Base-by-base conservation (phyloP, 2,888 invertebrate species). In the Polylopha cassiicola region DNA sequence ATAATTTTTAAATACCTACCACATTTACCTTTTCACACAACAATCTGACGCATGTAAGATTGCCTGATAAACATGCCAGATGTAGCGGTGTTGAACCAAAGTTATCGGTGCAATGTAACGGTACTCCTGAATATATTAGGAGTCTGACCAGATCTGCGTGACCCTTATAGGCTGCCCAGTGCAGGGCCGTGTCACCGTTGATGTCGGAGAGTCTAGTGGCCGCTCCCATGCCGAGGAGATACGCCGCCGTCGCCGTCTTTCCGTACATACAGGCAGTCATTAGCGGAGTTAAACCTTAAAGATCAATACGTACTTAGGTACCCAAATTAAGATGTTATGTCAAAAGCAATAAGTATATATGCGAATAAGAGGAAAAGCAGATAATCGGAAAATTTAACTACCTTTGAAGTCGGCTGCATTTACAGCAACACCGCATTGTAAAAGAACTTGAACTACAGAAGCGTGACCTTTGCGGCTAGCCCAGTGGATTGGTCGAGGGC, bases 221-320 rank as follows among this genome's bases (percentile, higher is more conserved):
- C 0, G 96, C 95, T 2, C 95, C 95, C 90, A 94, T 95, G 15
- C 96, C 96, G 32, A 97, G 87, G 0, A 97, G 84, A 71, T 94
- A 97, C 0, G 95, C 95, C 0, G 95, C 95, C 0, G 96, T 93
- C 5, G 95, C 95, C 2, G 95, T 93, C 61, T 95, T 90, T 4
- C 96, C 96, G 65, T 97, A 96, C 94, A 97, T 97, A 54, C 95
- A 95, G 0, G 95, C 95, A 0, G 94, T 93, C 91, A 96, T 96
- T 30, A 97, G 74, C 0, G 96, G 96, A 0, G 97, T 97, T 36
- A 96, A 73, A 7, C 89, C 89, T 86, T 51, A n/a, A 52, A 44
- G 9, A 13, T 10, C 20, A 2, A 26, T 5, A 33, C n/a, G n/a
- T n/a, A n/a, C n/a, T n/a, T n/a, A n/a, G n/a, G n/a, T n/a, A n/a